Base-by-base conservation (phyloP, 2,797 vertebrate species). In the Moxostoma hubbsi region DNA sequence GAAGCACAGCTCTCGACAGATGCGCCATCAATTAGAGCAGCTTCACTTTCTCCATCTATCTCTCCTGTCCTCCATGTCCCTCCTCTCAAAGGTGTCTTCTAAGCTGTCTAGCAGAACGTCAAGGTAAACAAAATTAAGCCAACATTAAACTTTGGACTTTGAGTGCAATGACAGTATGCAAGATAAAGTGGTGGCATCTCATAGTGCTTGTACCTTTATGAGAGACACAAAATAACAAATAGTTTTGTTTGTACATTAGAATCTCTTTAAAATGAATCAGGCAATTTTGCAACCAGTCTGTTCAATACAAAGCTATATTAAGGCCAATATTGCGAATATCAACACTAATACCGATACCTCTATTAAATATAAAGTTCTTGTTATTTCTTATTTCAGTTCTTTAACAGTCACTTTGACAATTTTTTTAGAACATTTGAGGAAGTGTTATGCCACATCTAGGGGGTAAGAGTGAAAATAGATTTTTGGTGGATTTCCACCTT, bases 11-110 rank as follows among this genome's bases (percentile, higher is more conserved):
- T 81, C 68, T 81, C 80, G 66, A 76, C 80, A 85, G 83, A 85
- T 85, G 82, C 85, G 76, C 57, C 65, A 83, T 81, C 81, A 84
- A 84, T 87, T 85, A 88, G 72, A 74, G 51, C 45, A 72, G 80
- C 47, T 16, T 79, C 70, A 75, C 49, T 78, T 77, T 24, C 63
- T 73, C 53, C 36, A 11, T 58, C 49, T 75, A 24, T 80, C 24
- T 70, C 65, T 59, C 55, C 62, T 62, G 66, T 64, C 73, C 58
- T 75, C 24, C 67, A 53, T 73, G 81, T 77, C 65, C 72, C 57
- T 79, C 72, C 78, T 63, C 76, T 82, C 78, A 86, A 85, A 85
- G 85, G 79, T 64, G 66, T 80, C 80, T 75, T 72, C 70, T 68
- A 84, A 77, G 65, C 81, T 76, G 73, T 73, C 65, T 77, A 59